Conservation (phyloP, 2,888 invertebrate species). For the Volucella inanis region DNA sequence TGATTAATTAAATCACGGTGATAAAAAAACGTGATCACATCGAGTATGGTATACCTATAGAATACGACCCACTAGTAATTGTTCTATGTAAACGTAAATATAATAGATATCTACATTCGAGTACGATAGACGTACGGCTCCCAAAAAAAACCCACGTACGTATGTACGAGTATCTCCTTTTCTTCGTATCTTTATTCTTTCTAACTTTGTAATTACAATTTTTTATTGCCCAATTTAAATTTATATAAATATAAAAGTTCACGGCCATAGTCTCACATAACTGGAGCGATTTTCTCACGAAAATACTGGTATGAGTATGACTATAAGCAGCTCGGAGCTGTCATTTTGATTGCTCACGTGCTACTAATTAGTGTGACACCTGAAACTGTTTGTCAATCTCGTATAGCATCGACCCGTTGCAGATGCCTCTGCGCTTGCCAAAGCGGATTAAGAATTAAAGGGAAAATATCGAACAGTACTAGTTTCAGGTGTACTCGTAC, state of each 20-base stretch:
- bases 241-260: background rate
- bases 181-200: background rate
- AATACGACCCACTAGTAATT: background rate
- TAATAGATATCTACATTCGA: too few species aligned
- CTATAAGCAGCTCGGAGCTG: constrained; percentile 2
- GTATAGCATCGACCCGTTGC: background rate
- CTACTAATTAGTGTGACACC: constrained; percentile 8
- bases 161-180: too few species aligned
- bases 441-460: constrained; percentile 30
- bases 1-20: constrained; percentile 66
- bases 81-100: constrained; percentile 1
- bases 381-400: background rate
- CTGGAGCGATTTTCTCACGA: constrained; percentile 8
- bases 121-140: background rate
- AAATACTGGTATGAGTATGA: too few species aligned
- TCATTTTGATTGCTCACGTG: constrained; percentile 19
- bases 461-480: background rate
- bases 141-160: background rate
- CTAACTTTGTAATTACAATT: background rate
- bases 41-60: background rate
- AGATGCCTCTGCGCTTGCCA: constrained; percentile 1
- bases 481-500: background rate
- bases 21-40: constrained; percentile 60
- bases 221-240: constrained; percentile 31
- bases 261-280: background rate